phyloP scores from a whole-genome alignment of 2,113 vertebrate species.

The Nothocercus julius region DNA sequence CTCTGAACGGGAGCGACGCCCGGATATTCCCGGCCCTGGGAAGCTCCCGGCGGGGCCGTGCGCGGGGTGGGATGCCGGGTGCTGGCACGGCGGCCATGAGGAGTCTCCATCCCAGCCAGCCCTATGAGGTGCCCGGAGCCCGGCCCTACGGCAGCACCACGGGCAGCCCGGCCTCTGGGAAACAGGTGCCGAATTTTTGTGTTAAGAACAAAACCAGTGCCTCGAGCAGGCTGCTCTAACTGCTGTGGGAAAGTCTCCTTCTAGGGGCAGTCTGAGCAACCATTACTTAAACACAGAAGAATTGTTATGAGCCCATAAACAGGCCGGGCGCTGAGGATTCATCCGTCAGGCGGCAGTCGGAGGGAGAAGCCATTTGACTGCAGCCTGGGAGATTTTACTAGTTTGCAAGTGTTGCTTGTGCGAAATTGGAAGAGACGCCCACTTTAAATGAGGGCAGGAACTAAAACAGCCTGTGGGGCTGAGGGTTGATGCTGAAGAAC shows the following conservation, averaged over 20 bases:
- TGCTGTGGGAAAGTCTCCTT: background rate
- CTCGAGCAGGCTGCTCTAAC: background rate
- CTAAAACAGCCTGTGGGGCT: background rate
- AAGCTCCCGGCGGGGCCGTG: too few species aligned
- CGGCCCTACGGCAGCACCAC: background rate
- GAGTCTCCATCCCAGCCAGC: too few species aligned
- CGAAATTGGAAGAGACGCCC: background rate
- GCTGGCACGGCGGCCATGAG: too few species aligned
- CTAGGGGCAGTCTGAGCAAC: background rate
- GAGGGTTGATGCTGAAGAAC: background rate
- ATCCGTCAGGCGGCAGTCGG: background rate
- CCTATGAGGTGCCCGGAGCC: background rate
- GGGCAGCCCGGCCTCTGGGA: background rate
- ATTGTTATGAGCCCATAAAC: constrained; percentile 1
- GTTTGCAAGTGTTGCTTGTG: background rate
- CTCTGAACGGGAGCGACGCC: background rate
- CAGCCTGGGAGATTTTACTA: background rate
- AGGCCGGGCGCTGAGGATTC: background rate
- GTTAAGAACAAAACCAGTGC: background rate
- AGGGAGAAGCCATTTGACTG: background rate
- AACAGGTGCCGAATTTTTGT: background rate
- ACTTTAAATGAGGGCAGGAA: background rate
- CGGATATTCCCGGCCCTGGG: too few species aligned
- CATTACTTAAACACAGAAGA: background rate
- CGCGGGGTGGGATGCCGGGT: too few species aligned